Base-by-base conservation (phyloP, 35 echinoderm and acorn worm species). In the Ptychodera flava region DNA sequence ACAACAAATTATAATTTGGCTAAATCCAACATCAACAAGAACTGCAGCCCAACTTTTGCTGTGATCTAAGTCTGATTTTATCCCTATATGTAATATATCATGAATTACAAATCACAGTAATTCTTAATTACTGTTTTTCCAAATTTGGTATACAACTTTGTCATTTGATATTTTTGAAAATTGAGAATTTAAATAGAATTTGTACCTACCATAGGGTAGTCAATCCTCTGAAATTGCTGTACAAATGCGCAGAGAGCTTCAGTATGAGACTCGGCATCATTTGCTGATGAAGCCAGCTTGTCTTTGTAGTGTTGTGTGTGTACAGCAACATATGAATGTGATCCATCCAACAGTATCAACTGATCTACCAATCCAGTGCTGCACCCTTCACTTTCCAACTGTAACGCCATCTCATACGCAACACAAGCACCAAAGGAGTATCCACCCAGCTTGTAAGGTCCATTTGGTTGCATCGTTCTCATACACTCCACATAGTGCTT, bases 391-490 rank as follows among this genome's bases (percentile, higher is more conserved):
- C 16, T 0, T 52, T 91, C 52, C 14, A 93, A 76, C 27, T 89
- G 88, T 27, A 91, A 22, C 1, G 85, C 85, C 85, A 93, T 93
- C 34, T 97, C 94, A 34, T 84, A 78, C n/a, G 94, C 94, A 16
- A 97, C 29, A 33, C 88, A 90, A 32, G 91, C 85, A 52, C 94
- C 91, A 34, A 85, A 97, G 0, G 94, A 97, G 81, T 93, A 90
- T 29, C 94, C 94, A 37, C 90, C 83, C 37, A 97, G 38, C 1
- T 82, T 85, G 37, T 80, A 87, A 1, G 91, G 91, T 31, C 86
- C 91, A 31, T 30, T 29, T 0, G 85, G 82, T 29, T 92, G 77
- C 28, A 87, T 28, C 2, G 33, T 33, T 32, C 34, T 33, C 33
- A 93, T 86, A 33, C 35, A 78, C 28, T 85, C 12, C 16, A 93